Base-by-base conservation (phyloP, 2,113 vertebrate species). In the Scolopax mira region DNA sequence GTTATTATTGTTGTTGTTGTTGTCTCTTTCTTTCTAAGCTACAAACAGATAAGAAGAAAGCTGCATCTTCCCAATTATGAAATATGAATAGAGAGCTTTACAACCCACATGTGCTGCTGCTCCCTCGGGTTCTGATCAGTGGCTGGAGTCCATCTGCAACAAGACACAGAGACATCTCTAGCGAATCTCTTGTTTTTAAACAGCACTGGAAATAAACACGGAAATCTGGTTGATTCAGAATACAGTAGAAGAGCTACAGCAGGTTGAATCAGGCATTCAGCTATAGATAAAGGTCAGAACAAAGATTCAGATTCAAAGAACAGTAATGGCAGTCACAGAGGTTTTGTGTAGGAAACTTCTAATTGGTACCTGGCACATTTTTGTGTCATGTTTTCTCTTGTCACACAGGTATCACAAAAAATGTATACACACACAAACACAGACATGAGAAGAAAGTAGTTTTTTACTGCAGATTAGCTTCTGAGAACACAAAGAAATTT, bases 371-470 rank as follows among this genome's bases (percentile, higher is more conserved):
- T 28, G 30, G 18, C 71, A 69, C 9, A 4, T 23, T 57, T 46
- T 30, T 5, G 12, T 3, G 3, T 77, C 19, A 8, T 58, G 21
- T 54, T 66, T 69, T 88, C 10, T 75, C 13, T 52, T 84, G 39
- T 58, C 42, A 66, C 13, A 55, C 5, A 39, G 28, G 8, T 37
- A 41, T 58, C 28, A 81, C 12, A 58, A 61, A n/a, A 88, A 51
- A 5, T 30, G 5, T 15, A 11, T 9, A 23, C 2, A 46, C 0
- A 41, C 3, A 51, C 1, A 27, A 9, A 33, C 3, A 51, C 11
- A 23, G 1, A 39, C 31, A 13, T 7, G 67, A 25, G 6, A 69
- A 77, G 11, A 69, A 91, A 73, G 11, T 54, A 31, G 16, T 49
- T 84, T 57, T 66, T 73, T 4, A 48, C 21, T n/a, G 11, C 37